Conservation (phyloP, 2,888 invertebrate species). For the Andrena bicolor region DNA sequence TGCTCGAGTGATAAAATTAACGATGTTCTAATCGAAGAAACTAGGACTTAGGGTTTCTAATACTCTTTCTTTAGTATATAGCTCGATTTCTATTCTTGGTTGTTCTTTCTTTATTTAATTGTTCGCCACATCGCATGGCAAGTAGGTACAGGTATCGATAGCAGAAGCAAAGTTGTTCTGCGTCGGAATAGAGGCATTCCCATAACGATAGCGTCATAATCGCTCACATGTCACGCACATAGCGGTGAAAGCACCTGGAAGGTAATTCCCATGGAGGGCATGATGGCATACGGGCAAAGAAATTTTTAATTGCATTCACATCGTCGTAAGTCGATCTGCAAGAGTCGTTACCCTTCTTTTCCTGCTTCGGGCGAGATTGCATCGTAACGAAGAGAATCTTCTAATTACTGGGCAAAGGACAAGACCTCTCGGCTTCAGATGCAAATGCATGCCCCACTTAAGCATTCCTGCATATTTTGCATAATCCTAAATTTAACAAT, state of each 20-base stretch:
- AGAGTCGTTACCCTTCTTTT: slow-evolving; percentile 14
- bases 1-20: too few relatives aligned
- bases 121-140: too few relatives aligned
- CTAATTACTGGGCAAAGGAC: slow-evolving; percentile 66
- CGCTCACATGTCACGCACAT: slow-evolving; percentile 78
- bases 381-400: slow-evolving; percentile 35
- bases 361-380: neutral
- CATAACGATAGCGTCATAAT: slow-evolving; percentile 81
- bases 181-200: slow-evolving; percentile 77
- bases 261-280: slow-evolving; percentile 77
- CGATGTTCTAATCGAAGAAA: too few relatives aligned
- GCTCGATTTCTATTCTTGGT: too few relatives aligned
- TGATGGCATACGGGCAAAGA: slow-evolving; percentile 61
- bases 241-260: slow-evolving; percentile 79
- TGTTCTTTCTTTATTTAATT: too few relatives aligned
- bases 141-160: neutral
- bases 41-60: too few relatives aligned
- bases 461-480: slow-evolving; percentile 73
- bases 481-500: slow-evolving; percentile 78
- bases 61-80: too few relatives aligned
- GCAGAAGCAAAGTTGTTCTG: slow-evolving; percentile 16
- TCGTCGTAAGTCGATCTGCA: neutral
- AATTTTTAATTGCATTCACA: neutral
- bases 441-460: slow-evolving; percentile 76
- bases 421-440: slow-evolving; percentile 73